Conservation (phyloP, 2,113 vertebrate species). For the Pollimyrus isidori region DNA sequence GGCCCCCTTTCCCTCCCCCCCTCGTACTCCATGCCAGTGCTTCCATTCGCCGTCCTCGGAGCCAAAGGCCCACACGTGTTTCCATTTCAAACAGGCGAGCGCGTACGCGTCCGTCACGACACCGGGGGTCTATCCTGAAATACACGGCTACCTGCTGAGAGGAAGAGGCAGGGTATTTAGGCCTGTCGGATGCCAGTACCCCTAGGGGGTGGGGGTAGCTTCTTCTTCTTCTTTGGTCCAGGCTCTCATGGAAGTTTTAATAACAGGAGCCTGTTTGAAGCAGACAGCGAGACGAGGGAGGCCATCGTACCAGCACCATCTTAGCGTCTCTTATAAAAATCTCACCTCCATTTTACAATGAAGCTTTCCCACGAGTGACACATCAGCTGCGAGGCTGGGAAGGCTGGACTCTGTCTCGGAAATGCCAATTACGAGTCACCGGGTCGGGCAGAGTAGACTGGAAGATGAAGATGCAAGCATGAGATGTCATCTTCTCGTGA, state of each 20-base stretch:
- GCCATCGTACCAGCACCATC: slow-evolving; percentile 35
- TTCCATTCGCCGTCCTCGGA: slow-evolving; percentile 45
- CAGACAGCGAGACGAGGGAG: slow-evolving; percentile 33
- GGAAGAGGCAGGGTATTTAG: slow-evolving; percentile 43
- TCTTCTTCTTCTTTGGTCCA: slow-evolving; percentile 40
- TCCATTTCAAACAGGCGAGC: slow-evolving; percentile 62
- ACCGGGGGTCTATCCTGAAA: slow-evolving; percentile 57
- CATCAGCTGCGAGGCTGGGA: slow-evolving; percentile 24
- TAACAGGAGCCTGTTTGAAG: slow-evolving; percentile 48
- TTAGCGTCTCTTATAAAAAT: slow-evolving; percentile 36
- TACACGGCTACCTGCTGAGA: slow-evolving; percentile 54
- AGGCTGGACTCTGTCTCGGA: slow-evolving; percentile 36
- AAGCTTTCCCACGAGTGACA: slow-evolving; percentile 12
- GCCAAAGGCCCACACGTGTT: slow-evolving; percentile 47
- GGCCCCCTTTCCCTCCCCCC: slow-evolving; percentile 49
- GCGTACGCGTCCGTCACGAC: slow-evolving; percentile 57
- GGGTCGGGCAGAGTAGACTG: slow-evolving; percentile 18
- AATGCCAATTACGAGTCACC: slow-evolving; percentile 44
- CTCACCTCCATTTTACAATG: slow-evolving; percentile 23
- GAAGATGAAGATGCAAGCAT: slow-evolving; percentile 41
- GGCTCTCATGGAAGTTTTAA: slow-evolving; percentile 45
- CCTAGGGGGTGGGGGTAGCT: slow-evolving; percentile 40
- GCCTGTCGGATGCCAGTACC: slow-evolving; percentile 37
- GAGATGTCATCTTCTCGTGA: slow-evolving; percentile 50
- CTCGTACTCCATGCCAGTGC: slow-evolving; percentile 49